Base-by-base conservation (phyloP, 2,113 vertebrate genomes). In the Sorex araneus region DNA sequence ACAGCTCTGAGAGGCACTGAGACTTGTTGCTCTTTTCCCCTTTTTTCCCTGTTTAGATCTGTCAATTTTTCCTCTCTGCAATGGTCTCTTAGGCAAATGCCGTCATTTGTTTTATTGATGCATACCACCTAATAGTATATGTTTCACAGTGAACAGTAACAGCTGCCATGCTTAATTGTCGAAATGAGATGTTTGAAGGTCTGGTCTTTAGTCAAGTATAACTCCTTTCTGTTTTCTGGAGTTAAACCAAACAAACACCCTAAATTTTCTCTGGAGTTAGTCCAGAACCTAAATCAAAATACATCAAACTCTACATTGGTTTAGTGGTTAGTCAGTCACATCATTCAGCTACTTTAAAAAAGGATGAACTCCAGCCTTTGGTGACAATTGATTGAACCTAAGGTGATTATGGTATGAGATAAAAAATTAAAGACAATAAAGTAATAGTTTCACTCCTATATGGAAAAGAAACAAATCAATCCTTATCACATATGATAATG, bases 251-350 rank as follows among this genome's bases (percentile, higher is more conserved):
- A 81, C 76, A 89, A 40, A 27, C 54, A 54, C 54, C 54, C 18
- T 32, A 87, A 84, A 84, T 82, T 85, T 87, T 94, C 69, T 92
- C 54, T 82, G 47, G 64, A 88, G 43, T 60, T 82, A 92, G 23
- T 69, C 69, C 79, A 70, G 82, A 82, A 60, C n/a, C 70, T 89
- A 71, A 57, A 94, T 85, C 57, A 95, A 94, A 85, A 93, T 78
- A 87, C 57, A 57, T 64, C 54, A 82, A 92, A 85, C 93, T 93
- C 47, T 34, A 95, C 19, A 60, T 34, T 92, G 91, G 34, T 21
- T 93, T 81, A 47, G 28, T 90, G 47, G 21, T 90, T 84, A 85
- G 45, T 69, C 82, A 94, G 84, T 93, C 79, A 92, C 70, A 82
- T 66, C 8, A 54, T 19, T 54, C 18, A 54, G 54, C 54, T 54